Conservation (phyloP, 2,113 vertebrate species). For the Micronycteris hirsuta region DNA sequence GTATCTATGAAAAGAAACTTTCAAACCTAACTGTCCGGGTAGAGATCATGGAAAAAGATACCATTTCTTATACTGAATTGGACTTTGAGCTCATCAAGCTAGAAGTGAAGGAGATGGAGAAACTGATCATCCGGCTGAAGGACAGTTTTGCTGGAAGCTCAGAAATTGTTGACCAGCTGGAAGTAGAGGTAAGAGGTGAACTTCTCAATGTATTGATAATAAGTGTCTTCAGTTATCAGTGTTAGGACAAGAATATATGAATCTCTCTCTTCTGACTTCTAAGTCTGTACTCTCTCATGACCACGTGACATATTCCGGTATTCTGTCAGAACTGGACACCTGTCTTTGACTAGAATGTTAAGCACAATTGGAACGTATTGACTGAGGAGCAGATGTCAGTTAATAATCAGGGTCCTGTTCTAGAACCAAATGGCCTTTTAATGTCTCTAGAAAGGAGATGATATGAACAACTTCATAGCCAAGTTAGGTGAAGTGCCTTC, state of each 20-base stretch:
- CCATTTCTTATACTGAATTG: conserved; percentile 77
- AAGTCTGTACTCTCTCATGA: not conserved
- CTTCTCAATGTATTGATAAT: not conserved
- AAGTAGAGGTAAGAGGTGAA: conserved; percentile 78
- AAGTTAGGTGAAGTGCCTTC: not conserved
- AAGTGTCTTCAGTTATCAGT: not conserved
- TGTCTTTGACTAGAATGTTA: not conserved
- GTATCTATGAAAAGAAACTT: conserved; percentile 83
- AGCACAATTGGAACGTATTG: not conserved
- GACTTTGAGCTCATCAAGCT: conserved; percentile 82
- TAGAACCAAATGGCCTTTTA: not conserved
- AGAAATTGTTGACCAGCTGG: conserved; percentile 77
- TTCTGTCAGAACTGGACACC: not conserved
- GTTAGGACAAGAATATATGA: not conserved
- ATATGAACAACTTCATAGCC: not conserved
- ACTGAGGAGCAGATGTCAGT: not conserved
- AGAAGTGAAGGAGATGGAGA: conserved; percentile 82
- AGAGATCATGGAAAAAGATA: conserved; percentile 81
- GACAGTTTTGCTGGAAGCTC: conserved; percentile 75
- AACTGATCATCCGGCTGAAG: conserved; percentile 78
- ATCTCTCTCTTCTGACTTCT: not conserved
- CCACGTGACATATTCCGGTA: accelerated
- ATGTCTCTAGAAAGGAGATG: not conserved
- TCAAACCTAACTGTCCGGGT: conserved; percentile 82
- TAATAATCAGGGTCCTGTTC: not conserved